A percentile compares a stretch with the other conserved stretches of the same genome.
phyloP scores from a whole-genome alignment of 2,888 invertebrate genomes.

The Thalpophila matura region DNA sequence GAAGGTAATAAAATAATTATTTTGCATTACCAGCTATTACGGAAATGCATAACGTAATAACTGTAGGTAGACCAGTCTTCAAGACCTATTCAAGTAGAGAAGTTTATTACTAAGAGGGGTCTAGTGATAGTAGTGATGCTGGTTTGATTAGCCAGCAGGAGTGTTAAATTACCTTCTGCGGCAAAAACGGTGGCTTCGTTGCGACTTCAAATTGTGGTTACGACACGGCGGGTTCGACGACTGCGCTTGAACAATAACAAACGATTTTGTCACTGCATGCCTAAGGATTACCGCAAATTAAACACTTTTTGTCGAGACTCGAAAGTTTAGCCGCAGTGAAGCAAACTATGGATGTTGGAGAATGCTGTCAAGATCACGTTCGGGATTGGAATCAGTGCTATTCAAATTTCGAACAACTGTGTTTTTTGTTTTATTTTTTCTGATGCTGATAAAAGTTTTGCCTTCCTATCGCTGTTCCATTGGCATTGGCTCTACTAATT shows the following conservation, averaged over 20 bases:
- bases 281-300: slow-evolving; percentile 43
- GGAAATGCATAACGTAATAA: slow-evolving; percentile 52
- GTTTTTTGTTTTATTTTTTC: too few relatives aligned
- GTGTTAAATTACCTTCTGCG: slow-evolving; percentile 75
- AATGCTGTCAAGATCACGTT: not conserved
- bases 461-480: too few relatives aligned
- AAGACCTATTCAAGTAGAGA: slow-evolving; percentile 15
- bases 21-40: slow-evolving; percentile 56
- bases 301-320: slow-evolving; percentile 43
- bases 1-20: slow-evolving; percentile 49
- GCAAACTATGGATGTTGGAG: slow-evolving; percentile 2
- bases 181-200: slow-evolving; percentile 74
- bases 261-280: slow-evolving; percentile 60
- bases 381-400: too few relatives aligned
- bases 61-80: slow-evolving; percentile 5
- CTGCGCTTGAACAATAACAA: slow-evolving; percentile 69
- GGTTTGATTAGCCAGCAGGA: slow-evolving; percentile 70
- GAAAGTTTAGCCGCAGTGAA: slow-evolving; percentile 31
- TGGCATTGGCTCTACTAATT: too few relatives aligned
- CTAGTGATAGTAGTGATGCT: slow-evolving; percentile 38
- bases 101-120: slow-evolving; percentile 29
- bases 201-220: slow-evolving; percentile 73
- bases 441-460: too few relatives aligned
- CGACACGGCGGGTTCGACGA: slow-evolving; percentile 75
- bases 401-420: too few relatives aligned